phyloP scores from a whole-genome alignment of 37 sponge, comb jelly and placozoan species.

The Ephydatia muelleri region DNA sequence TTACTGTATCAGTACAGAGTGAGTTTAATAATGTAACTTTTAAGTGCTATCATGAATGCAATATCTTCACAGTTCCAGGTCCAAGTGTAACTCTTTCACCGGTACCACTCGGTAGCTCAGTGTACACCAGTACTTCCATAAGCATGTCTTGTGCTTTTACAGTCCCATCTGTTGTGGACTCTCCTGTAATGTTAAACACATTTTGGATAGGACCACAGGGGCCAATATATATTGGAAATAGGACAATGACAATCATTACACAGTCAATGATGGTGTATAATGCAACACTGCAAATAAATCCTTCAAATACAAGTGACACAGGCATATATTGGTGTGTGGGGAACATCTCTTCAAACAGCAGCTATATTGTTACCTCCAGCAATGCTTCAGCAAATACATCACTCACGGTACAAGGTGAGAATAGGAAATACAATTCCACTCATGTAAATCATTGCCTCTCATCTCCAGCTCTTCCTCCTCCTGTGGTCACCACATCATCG shows the following conservation, averaged over 20 bases:
- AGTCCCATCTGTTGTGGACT: background rate
- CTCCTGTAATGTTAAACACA: background rate
- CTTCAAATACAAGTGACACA: background rate
- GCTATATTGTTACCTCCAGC: background rate
- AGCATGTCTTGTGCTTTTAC: background rate
- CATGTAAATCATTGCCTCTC: background rate
- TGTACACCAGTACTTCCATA: background rate
- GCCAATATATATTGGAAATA: background rate
- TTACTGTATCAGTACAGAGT: slow-evolving; percentile 25
- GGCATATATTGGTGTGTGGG: background rate
- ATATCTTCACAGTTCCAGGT: background rate
- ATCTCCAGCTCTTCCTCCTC: background rate
- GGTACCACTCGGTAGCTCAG: background rate
- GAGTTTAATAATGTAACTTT: background rate
- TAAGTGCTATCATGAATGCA: background rate
- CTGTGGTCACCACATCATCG: background rate
- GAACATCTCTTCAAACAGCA: background rate
- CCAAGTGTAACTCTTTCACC: background rate
- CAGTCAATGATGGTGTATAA: background rate
- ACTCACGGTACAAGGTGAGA: background rate
- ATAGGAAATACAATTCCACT: background rate
- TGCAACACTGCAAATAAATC: background rate
- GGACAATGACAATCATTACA: background rate
- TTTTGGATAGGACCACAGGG: background rate
- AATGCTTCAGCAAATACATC: background rate